These are phyloP conservation scores for Brachyalestes nurse DNA, from an alignment of 2,797 vertebrate genomes.

Conservation along the genomic window DNA sequence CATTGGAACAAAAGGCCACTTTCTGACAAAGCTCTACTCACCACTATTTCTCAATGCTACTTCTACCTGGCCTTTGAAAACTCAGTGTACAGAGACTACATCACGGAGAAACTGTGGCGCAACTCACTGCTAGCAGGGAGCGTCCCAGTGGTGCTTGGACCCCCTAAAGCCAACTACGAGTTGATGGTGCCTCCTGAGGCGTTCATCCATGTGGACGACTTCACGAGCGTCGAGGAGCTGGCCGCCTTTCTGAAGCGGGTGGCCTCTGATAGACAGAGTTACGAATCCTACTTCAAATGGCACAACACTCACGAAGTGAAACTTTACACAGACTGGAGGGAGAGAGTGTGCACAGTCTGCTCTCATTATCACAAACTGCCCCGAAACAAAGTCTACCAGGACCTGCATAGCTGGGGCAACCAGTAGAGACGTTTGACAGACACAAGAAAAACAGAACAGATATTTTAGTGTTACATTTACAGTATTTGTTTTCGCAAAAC, in stretches of 20 bases:
- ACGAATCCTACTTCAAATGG: slow-evolving; percentile 81
- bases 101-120: slow-evolving; percentile 92
- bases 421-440: neutral
- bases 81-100: slow-evolving; percentile 85
- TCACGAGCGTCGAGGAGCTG: slow-evolving; percentile 74
- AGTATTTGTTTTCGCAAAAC: neutral
- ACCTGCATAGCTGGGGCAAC: slow-evolving; percentile 82
- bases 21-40: slow-evolving; percentile 72
- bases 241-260: slow-evolving; percentile 77
- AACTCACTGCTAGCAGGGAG: slow-evolving; percentile 81
- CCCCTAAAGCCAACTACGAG: slow-evolving; percentile 81
- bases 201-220: slow-evolving; percentile 88
- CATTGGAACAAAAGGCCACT: slow-evolving; percentile 73
- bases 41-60: slow-evolving; percentile 77
- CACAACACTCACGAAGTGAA: slow-evolving; percentile 70
- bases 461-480: neutral
- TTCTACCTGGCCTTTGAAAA: slow-evolving; percentile 94
- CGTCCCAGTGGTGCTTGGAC: slow-evolving; percentile 86
- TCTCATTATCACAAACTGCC: slow-evolving; percentile 69
- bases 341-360: slow-evolving; percentile 87
- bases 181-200: slow-evolving; percentile 77
- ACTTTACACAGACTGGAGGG: slow-evolving; percentile 80
- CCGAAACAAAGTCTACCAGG: slow-evolving; percentile 68
- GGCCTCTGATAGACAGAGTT: slow-evolving; percentile 70
- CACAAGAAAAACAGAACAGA: neutral